Conservation (phyloP, 2,888 invertebrate genomes). For the Meta bourneti region DNA sequence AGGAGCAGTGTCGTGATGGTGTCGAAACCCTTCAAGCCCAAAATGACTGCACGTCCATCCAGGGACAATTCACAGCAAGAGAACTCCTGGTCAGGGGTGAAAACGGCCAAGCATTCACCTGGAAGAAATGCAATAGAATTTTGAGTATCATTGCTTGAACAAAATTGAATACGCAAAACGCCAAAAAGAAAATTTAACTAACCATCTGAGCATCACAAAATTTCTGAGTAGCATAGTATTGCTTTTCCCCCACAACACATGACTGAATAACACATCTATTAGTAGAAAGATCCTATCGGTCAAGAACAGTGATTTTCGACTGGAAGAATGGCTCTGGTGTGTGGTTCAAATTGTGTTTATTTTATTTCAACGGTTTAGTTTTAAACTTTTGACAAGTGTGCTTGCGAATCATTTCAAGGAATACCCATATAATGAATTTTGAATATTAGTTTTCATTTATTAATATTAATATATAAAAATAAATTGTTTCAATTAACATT, state of each 20-base stretch:
- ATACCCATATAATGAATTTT: too few relatives aligned
- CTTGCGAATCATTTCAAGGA: too few relatives aligned
- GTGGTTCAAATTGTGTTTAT: too few relatives aligned
- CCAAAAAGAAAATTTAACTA: neutral
- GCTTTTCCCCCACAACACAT: neutral
- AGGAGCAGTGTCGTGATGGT: slow-evolving; percentile 71
- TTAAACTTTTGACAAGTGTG: too few relatives aligned
- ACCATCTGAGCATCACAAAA: neutral
- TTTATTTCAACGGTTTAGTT: too few relatives aligned
- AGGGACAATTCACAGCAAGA: slow-evolving; percentile 89
- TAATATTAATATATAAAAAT: too few relatives aligned
- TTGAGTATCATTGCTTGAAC: neutral
- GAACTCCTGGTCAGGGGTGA: slow-evolving; percentile 88
- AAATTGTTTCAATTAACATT: too few relatives aligned
- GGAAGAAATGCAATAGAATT: slow-evolving; percentile 66
- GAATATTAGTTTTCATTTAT: too few relatives aligned
- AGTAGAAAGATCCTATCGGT: too few relatives aligned
- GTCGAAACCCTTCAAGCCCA: slow-evolving; percentile 85
- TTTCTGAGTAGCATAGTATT: neutral
- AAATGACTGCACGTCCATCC: slow-evolving; percentile 87
- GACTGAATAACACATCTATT: neutral
- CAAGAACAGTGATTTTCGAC: too few relatives aligned
- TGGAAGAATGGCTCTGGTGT: too few relatives aligned
- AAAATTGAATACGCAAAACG: neutral
- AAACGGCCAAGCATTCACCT: slow-evolving; percentile 90